phyloP scores from a whole-genome alignment of 2,797 vertebrate species.

The Acomys russatus region DNA sequence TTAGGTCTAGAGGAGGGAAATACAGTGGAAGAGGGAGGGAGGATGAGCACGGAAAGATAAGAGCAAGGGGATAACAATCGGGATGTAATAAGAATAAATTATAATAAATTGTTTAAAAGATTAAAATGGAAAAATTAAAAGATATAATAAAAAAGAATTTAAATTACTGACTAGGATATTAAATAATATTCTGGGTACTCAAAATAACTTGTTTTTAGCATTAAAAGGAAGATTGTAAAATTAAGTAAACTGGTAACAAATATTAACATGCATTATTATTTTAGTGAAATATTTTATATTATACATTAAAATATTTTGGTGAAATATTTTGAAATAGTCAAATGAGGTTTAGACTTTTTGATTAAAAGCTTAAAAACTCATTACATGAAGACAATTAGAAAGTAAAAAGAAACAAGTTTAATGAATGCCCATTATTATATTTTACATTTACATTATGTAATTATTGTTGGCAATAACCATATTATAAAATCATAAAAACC shows the following conservation, averaged over 20 bases:
- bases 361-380: neutral
- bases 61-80: too few species aligned
- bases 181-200: neutral
- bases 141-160: too few species aligned
- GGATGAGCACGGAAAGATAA: too few species aligned
- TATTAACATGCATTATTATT: neutral
- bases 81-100: too few species aligned
- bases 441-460: neutral
- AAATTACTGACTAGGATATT: neutral
- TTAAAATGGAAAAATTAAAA: too few species aligned
- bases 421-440: neutral
- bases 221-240: neutral
- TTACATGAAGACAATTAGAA: neutral
- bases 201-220: neutral
- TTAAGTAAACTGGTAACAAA: neutral
- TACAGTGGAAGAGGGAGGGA: too few species aligned
- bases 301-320: neutral
- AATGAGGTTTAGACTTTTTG: neutral
- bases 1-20: too few species aligned
- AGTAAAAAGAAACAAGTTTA: neutral
- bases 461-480: neutral
- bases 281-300: constrained; percentile 19
- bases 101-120: too few species aligned
- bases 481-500: neutral
- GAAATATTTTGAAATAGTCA: neutral